These are phyloP conservation scores for Bombus superbus DNA, from an alignment of 1,140 invertebrate genomes.

Conservation along the genomic window DNA sequence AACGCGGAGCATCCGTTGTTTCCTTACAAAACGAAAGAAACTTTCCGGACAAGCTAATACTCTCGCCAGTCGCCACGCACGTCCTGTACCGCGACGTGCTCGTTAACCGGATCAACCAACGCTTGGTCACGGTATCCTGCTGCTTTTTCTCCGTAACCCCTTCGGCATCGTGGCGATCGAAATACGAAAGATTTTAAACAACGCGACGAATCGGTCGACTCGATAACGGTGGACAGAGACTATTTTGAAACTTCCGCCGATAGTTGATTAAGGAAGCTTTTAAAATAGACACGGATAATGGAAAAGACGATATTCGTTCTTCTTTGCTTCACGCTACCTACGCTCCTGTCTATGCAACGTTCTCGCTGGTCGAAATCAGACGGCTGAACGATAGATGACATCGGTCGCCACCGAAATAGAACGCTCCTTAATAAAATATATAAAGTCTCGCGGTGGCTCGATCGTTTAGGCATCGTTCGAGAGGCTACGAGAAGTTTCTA, in stretches of 20 bases:
- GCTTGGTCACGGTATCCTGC: neutral
- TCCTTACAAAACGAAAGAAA: too few species aligned
- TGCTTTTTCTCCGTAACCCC: neutral
- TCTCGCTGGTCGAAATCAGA: neutral
- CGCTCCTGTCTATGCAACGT: neutral
- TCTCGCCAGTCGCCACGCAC: too few species aligned
- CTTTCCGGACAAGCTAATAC: too few species aligned
- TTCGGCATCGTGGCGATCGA: too few species aligned
- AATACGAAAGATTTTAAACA: neutral
- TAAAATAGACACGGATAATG: conserved; percentile 30
- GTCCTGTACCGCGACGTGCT: too few species aligned
- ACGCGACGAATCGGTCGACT: too few species aligned
- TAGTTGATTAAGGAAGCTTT: neutral
- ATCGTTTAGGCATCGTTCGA: neutral
- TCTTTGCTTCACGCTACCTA: neutral
- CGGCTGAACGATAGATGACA: conserved; percentile 9
- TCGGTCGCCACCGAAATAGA: neutral
- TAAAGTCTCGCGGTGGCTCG: neutral
- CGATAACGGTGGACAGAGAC: neutral
- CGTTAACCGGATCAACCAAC: neutral
- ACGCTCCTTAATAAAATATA: neutral
- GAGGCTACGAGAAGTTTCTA: neutral
- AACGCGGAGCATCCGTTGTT: too few species aligned
- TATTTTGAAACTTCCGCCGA: neutral
- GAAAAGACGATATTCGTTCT: conserved; percentile 17